Conservation (phyloP, 2,797 vertebrate genomes). For the Garrulus glandarius region DNA sequence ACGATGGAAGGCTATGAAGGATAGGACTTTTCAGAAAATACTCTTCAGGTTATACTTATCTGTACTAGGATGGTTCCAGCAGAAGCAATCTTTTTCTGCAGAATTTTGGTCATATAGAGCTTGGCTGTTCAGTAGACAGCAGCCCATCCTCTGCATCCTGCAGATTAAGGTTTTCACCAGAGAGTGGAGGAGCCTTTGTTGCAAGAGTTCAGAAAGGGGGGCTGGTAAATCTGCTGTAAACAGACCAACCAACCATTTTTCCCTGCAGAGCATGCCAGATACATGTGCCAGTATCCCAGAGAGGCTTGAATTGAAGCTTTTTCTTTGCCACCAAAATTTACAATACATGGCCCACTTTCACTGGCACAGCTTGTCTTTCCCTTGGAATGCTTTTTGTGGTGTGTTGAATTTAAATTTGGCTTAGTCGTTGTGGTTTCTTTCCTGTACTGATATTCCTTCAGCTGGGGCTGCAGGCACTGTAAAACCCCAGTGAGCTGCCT, state of each 20-base stretch:
- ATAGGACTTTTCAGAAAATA: background rate
- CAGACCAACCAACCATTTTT: constrained; percentile 25
- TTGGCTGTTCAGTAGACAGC: background rate
- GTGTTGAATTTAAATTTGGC: constrained; percentile 15
- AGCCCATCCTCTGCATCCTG: background rate
- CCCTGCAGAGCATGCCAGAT: background rate
- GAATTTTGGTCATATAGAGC: background rate
- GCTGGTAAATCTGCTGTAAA: background rate
- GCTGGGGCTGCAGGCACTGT: background rate
- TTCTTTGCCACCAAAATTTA: constrained; percentile 38
- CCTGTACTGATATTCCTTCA: background rate
- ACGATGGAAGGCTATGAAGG: background rate
- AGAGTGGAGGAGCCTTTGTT: constrained; percentile 1
- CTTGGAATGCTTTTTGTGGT: background rate
- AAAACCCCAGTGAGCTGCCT: background rate
- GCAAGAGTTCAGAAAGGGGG: background rate
- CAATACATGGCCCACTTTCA: constrained; percentile 5
- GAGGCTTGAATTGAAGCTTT: constrained; percentile 17
- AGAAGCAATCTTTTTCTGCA: background rate
- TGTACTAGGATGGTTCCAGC: background rate
- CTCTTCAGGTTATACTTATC: background rate
- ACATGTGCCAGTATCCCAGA: background rate
- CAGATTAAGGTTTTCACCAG: constrained; percentile 14
- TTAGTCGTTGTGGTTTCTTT: background rate
- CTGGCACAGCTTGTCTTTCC: constrained; percentile 13